phyloP scores from a whole-genome alignment of 2,888 invertebrate genomes.

The Conomelus anceps region DNA sequence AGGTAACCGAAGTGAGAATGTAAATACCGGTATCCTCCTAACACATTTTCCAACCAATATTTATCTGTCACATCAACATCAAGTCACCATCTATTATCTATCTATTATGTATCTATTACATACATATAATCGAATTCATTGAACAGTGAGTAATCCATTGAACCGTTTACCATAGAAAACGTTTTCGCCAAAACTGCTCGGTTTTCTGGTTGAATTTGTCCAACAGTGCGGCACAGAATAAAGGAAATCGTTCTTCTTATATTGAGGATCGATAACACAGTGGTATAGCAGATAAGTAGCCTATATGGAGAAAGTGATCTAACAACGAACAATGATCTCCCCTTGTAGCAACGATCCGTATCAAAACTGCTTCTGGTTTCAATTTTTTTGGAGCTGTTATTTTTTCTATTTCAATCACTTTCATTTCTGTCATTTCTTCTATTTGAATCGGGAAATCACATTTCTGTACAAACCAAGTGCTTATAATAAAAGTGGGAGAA shows the following conservation, averaged over 20 bases:
- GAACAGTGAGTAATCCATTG: neutral
- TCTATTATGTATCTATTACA: too few species aligned
- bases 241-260: neutral
- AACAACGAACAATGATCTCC: neutral
- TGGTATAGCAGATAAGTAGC: neutral
- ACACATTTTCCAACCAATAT: neutral
- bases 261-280: neutral
- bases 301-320: neutral
- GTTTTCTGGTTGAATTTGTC: neutral
- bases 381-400: neutral
- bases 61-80: neutral
- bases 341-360: neutral
- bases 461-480: neutral
- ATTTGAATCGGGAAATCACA: neutral
- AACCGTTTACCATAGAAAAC: neutral
- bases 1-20: neutral
- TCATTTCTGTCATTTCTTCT: too few species aligned
- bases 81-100: neutral
- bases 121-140: neutral
- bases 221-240: neutral
- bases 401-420: neutral
- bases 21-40: neutral
- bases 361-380: neutral
- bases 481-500: too few species aligned
- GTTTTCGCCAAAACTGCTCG: neutral